phyloP scores from a whole-genome alignment of 2,113 vertebrate species.

The Indicator maculatus region DNA sequence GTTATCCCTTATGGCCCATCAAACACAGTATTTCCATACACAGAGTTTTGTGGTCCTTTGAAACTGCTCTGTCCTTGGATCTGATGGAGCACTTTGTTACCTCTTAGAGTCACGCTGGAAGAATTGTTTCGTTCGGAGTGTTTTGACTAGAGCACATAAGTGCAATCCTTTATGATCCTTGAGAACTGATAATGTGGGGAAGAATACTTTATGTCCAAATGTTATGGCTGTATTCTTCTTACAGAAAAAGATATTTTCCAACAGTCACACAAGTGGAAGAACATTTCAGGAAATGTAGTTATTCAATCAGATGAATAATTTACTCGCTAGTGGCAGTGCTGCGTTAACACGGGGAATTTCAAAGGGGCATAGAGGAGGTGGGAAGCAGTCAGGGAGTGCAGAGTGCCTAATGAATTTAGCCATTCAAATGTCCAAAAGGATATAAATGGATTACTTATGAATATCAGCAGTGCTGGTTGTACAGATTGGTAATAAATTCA shows the following conservation, averaged over 20 bases:
- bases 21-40: neutral
- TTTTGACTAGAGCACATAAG: neutral
- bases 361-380: neutral
- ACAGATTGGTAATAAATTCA: constrained; percentile 43
- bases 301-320: constrained; percentile 42
- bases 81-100: neutral
- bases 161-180: neutral
- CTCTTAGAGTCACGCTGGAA: neutral
- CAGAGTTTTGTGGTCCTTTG: neutral
- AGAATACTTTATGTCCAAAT: neutral
- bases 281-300: neutral
- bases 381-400: neutral
- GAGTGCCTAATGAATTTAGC: constrained; percentile 9
- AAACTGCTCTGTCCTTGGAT: neutral
- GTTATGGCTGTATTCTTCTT: neutral
- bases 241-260: neutral
- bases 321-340: neutral
- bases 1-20: neutral
- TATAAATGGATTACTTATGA: neutral
- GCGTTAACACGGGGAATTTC: neutral
- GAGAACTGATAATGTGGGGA: neutral
- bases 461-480: neutral
- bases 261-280: neutral
- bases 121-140: neutral
- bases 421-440: neutral